Evolutionary conservation across 2,113 vertebrate species (phyloP).

Genomic region (Phalacrocorax carbo): DNA sequence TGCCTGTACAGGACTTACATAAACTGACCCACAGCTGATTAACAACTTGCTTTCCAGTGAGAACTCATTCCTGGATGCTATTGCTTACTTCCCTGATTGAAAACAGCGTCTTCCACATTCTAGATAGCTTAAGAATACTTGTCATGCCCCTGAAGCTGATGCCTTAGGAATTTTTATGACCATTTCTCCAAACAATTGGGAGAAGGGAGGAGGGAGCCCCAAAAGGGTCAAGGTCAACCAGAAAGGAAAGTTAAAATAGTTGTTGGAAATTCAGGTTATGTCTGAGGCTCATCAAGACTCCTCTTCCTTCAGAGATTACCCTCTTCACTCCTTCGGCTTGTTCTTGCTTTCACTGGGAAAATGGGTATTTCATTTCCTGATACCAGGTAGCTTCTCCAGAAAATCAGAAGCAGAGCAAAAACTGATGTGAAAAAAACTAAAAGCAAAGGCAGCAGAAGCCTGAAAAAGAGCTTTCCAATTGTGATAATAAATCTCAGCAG

Average conservation of each 20-base stretch:
- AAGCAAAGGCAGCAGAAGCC: not conserved
- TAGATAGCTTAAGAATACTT: not conserved
- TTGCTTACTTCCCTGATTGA: not conserved
- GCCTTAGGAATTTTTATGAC: not conserved
- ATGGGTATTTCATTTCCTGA: not conserved
- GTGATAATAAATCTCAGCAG: not conserved
- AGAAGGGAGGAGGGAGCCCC: not conserved
- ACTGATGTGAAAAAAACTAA: not conserved
- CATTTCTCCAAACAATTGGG: accelerated
- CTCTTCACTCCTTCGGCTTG: not conserved
- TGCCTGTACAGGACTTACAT: not conserved
- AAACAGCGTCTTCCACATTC: not conserved
- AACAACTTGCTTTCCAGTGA: not conserved
- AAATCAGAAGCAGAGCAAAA: not conserved
- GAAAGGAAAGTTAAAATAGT: not conserved
- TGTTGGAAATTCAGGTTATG: not conserved
- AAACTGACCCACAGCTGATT: not conserved
- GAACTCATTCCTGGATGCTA: not conserved
- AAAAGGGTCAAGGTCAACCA: not conserved
- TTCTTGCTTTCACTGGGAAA: not conserved
- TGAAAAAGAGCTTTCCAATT: not conserved
- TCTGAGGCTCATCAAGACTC: not conserved
- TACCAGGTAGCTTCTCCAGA: not conserved
- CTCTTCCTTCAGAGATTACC: not conserved
- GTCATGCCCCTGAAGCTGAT: not conserved